phyloP scores from a whole-genome alignment of 2,797 vertebrate species.

The Paguma larvata region DNA sequence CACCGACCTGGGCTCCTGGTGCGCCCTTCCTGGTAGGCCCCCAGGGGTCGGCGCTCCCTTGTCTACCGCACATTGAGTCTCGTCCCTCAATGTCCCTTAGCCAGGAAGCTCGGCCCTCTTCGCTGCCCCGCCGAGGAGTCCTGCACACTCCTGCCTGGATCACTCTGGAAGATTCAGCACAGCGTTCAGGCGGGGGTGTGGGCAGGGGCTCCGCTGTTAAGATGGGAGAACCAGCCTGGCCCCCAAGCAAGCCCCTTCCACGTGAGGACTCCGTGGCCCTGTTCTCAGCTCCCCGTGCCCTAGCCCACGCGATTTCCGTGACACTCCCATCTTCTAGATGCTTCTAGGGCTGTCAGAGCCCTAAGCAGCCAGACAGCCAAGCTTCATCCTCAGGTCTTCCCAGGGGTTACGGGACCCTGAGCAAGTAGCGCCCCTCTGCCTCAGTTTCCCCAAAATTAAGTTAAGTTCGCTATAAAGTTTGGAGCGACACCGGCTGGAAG shows the following conservation, averaged over 20 bases:
- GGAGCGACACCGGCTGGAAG: rapidly evolving
- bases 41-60: rapidly evolving
- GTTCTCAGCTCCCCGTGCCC: background rate
- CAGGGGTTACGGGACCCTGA: rapidly evolving
- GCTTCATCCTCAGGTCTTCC: rapidly evolving
- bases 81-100: too few species aligned
- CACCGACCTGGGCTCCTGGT: background rate
- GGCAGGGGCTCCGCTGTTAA: background rate
- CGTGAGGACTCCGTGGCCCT: rapidly evolving
- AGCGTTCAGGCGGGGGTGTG: background rate
- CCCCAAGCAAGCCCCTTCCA: background rate
- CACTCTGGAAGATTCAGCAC: background rate
- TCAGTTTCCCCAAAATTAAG: background rate
- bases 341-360: background rate
- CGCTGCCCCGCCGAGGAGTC: background rate
- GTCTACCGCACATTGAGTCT: rapidly evolving
- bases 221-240: background rate
- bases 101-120: background rate
- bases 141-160: rapidly evolving
- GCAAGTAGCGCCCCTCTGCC: rapidly evolving
- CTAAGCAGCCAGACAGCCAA: rapidly evolving
- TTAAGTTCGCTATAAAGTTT: background rate
- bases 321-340: background rate
- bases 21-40: background rate
- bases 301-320: background rate